A percentile compares a stretch with the other conserved stretches of the same genome.
Evolutionary conservation across 37 sponge, comb jelly and placozoan species (phyloP).

Genomic region (Bolinopsis microptera): DNA sequence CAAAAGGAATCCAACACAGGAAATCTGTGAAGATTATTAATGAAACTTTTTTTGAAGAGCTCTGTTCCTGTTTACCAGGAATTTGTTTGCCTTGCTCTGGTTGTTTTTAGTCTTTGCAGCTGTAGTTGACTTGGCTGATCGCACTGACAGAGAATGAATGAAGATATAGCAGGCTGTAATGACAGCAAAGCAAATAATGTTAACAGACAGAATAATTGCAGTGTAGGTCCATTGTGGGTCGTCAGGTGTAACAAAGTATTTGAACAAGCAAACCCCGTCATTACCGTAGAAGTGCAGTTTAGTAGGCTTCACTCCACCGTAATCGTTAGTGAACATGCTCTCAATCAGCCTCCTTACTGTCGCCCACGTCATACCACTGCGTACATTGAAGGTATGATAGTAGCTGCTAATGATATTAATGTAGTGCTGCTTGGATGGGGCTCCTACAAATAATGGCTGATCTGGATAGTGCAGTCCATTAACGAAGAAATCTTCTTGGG

Average conservation of each 20-base stretch:
- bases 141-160: background rate
- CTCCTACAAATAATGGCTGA: background rate
- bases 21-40: background rate
- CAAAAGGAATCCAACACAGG: background rate
- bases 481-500: background rate
- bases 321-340: background rate
- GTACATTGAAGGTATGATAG: background rate
- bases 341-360: background rate
- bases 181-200: background rate
- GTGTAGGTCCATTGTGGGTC: background rate
- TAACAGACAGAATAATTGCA: background rate
- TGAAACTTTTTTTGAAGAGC: background rate
- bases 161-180: background rate
- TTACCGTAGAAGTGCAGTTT: background rate
- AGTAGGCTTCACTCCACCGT: background rate
- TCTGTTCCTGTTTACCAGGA: background rate
- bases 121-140: background rate
- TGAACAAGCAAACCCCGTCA: background rate
- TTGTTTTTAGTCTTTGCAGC: background rate
- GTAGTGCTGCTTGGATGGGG: background rate
- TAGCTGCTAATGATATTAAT: background rate
- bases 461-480: background rate
- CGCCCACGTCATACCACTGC: background rate
- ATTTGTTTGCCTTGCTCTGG: background rate
- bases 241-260: conserved; percentile 9